Evolutionary conservation across 1,140 invertebrate species (phyloP), one percentile per base, ranked within the genome.

Genomic region (Neodiprion lecontei): DNA sequence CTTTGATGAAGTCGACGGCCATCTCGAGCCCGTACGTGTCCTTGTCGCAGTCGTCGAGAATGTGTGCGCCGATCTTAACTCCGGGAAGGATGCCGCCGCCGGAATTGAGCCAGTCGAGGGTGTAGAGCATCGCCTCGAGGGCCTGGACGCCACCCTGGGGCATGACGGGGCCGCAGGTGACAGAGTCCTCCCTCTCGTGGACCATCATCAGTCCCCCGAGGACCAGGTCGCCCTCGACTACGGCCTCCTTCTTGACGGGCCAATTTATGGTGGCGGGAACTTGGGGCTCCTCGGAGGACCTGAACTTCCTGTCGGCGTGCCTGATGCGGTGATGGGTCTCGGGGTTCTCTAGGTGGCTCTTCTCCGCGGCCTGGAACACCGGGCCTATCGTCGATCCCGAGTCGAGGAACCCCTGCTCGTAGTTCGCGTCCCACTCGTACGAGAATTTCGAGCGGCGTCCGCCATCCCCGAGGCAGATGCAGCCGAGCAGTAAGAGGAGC

Each of bases 1-100:
- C 97, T 94, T 98, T 97, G 76, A 99, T 98, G 85, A 99, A 99
- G 87, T 98, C 97, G 9, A 98, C 95, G 9, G 97, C 96, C 93
- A 98, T 98, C 82, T 98, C 97, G 53, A 98, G 88, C 7, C 97
- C 97, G 85, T 98, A 98, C 1, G 97, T 98, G 84, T 99, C 97
- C 87, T 96, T 96, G 88, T 98, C 97, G 87, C 97, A 99, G 85
- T 99, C 97, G 83, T 98, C 97, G 70, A 98, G 90, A 40, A 98
- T 94, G 82, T 97, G 94, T 1, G 96, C 95, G 9, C 97, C 97
- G 9, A 98, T 88, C 53, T 90, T 94, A 21, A 97, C 91, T 48
- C 96, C 95, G 0, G 95, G 94, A 48, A 96, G 87, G 67, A 89
- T 84, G 50, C 91, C 83, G 68, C 90, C 85, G 47, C 90, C 89